A percentile compares a stretch with the other conserved stretches of the same genome.
Evolutionary conservation across 2,113 vertebrate genomes (phyloP).

Genomic region (Hippoglossus stenolepis): DNA sequence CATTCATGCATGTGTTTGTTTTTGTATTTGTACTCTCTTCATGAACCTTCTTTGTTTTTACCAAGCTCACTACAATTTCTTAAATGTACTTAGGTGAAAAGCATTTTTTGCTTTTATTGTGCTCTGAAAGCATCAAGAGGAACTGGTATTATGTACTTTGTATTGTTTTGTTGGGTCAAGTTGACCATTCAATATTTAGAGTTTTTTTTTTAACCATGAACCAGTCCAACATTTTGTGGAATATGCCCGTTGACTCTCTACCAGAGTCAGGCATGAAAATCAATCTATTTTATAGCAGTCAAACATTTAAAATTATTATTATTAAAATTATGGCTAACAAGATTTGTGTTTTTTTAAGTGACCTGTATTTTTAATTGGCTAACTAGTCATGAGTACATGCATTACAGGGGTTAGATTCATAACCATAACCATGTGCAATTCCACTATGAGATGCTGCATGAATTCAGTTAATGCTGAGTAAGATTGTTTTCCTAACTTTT

Average conservation of each 20-base stretch:
- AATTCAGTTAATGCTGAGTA: background rate
- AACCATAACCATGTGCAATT: background rate
- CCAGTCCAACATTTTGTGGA: background rate
- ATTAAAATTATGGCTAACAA: no score
- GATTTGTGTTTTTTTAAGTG: no score
- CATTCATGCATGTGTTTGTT: background rate
- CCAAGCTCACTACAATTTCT: background rate
- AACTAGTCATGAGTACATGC: background rate
- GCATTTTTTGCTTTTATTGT: background rate
- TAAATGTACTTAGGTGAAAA: background rate
- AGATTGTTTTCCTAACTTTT: no score
- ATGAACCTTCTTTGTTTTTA: background rate
- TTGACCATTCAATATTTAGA: background rate
- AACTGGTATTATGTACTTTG: background rate
- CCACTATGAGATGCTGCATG: background rate
- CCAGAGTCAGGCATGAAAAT: background rate
- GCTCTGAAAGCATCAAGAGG: background rate
- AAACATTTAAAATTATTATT: no score
- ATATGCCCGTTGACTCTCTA: background rate
- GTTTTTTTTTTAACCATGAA: background rate
- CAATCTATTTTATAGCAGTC: background rate
- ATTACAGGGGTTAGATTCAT: background rate
- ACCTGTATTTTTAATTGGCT: no score
- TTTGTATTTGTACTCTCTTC: conserved; percentile 2
- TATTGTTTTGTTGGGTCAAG: background rate